Evolutionary conservation across 2,797 vertebrate genomes (phyloP), one percentile per base, ranked within the genome.

Genomic region (Nyctibius grandis): DNA sequence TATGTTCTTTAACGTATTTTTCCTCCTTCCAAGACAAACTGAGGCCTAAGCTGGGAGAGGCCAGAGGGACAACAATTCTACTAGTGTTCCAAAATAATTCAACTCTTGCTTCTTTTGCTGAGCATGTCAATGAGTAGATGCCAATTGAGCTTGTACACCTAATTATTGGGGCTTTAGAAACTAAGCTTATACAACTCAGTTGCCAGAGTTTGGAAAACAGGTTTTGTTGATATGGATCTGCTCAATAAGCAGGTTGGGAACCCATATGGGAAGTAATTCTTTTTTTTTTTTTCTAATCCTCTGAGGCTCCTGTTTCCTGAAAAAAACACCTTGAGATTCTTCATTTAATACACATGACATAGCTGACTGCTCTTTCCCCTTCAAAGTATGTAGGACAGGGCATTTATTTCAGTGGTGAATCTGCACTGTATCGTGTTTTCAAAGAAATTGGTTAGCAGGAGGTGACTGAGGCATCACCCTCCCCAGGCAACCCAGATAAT

Each of bases 221-320:
- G 76, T 93, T 95, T 88, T 85, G 51, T 86, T 93, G 95, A 91
- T 95, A 95, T 1, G 22, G 64, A 94, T 91, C 91, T 85, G 56
- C 88, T 65, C 51, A 85, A 77, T 67, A 88, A 77, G 64, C 64
- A 57, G 20, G 34, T 33, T 80, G 57, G 57, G 45, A 90, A 31
- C 28, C 40, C 29, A 34, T 60, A 82, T 48, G 64, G 90, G 90
- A 95, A 94, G 80, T 77, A 48, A 4, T 82, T 59, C 34, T 86
- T 88, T 89, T 88, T 91, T 50, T 91, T 50, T 91, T 48, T 70
- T 88, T 85, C 65, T 82, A 92, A 89, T 94, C 68, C 64, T 70
- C 77, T 0, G 53, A 54, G 85, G 84, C 60, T 95, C 38, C 88
- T n/a, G 14, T 85, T 95, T 82, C 84, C 77, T 94, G 85, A 45